Evolutionary conservation across 2,113 vertebrate species (phyloP).

Genomic region (Mus spicilegus): DNA sequence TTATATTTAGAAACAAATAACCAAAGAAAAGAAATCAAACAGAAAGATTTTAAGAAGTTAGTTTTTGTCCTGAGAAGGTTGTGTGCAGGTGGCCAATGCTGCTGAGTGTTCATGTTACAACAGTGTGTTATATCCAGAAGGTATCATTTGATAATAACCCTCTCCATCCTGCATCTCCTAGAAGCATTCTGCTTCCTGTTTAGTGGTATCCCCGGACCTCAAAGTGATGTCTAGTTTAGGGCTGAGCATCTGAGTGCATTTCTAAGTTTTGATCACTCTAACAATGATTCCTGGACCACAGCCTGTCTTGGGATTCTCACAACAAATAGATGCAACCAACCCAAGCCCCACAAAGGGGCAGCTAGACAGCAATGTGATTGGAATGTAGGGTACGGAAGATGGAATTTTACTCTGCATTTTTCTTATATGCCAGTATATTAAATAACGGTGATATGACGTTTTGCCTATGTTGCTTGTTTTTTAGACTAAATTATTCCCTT

Average conservation of each 20-base stretch:
- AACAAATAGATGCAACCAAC: not conserved
- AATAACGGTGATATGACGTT: not conserved
- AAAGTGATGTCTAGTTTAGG: not conserved
- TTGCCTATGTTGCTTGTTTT: not conserved
- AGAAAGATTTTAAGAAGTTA: not conserved
- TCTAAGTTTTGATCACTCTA: not conserved
- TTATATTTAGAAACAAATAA: not conserved
- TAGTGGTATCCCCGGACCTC: too few relatives aligned
- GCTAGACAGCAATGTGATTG: too few relatives aligned
- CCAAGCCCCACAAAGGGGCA: not conserved
- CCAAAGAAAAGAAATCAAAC: not conserved
- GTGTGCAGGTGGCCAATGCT: too few relatives aligned
- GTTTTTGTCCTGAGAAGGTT: not conserved
- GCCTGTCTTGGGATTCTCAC: not conserved
- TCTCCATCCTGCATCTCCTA: too few relatives aligned
- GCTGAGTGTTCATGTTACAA: not conserved
- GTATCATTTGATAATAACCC: not conserved
- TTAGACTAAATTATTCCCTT: not conserved
- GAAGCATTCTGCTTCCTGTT: not conserved
- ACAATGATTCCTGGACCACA: not conserved
- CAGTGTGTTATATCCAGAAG: too few relatives aligned
- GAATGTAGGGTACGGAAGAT: not conserved
- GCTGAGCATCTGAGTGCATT: not conserved
- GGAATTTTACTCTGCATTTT: not conserved
- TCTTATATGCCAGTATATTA: not conserved